These are phyloP conservation scores for Mesoligia furuncula DNA, from an alignment of 2,888 invertebrate species.

Conservation along the genomic window DNA sequence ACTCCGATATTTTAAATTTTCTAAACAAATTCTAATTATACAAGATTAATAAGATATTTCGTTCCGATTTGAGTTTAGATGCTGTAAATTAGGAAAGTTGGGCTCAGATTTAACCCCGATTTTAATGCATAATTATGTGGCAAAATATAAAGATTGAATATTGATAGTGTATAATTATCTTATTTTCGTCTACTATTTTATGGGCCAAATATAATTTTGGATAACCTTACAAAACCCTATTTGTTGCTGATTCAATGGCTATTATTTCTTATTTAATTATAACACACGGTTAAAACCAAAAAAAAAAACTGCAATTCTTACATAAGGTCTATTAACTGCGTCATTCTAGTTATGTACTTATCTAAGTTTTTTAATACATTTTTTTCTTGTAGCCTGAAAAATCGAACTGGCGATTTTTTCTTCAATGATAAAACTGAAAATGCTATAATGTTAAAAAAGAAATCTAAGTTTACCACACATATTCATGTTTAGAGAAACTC, in stretches of 20 bases:
- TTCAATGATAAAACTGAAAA: background rate
- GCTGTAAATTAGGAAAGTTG: background rate
- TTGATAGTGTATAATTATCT: background rate
- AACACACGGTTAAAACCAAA: too few relatives aligned
- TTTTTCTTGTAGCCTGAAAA: too few relatives aligned
- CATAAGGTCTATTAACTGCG: background rate
- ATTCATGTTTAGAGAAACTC: slow-evolving; percentile 8
- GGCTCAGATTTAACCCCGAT: background rate
- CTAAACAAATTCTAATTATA: background rate
- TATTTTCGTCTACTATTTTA: background rate
- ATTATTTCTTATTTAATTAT: too few relatives aligned
- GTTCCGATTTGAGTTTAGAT: background rate
- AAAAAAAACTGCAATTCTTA: background rate
- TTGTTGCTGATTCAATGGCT: background rate
- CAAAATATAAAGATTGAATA: background rate
- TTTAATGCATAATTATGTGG: background rate
- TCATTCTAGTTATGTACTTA: background rate
- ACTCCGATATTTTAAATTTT: background rate
- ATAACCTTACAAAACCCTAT: background rate
- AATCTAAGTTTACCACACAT: background rate
- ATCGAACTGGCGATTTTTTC: background rate
- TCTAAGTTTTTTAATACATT: background rate
- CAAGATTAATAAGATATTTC: background rate
- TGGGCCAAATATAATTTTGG: background rate
- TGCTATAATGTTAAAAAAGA: background rate